Evolutionary conservation across 2,797 vertebrate species (phyloP).

Genomic region (Sardinella longiceps): DNA sequence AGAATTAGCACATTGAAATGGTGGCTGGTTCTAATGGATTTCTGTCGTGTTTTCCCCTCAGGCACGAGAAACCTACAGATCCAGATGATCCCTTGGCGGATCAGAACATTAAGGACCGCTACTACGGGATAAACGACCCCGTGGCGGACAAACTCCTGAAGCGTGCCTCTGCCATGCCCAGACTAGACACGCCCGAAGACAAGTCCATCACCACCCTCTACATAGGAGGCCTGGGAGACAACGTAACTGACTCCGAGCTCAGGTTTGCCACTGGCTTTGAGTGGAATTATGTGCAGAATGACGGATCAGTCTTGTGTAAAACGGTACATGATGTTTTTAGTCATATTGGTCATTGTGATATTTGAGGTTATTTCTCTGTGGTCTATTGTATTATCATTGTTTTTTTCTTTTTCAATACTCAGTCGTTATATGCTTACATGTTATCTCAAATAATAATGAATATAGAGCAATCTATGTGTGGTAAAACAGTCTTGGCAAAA

Average conservation of each 20-base stretch:
- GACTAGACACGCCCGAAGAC: slow-evolving; percentile 93
- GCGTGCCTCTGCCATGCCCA: slow-evolving; percentile 95
- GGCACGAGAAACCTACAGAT: slow-evolving; percentile 97
- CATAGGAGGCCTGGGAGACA: slow-evolving; percentile 94
- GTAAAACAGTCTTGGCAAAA: too few relatives aligned
- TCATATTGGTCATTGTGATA: not conserved
- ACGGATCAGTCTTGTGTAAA: too few relatives aligned
- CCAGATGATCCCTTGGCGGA: slow-evolving; percentile 97
- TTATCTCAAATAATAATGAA: too few relatives aligned
- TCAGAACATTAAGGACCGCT: slow-evolving; percentile 98
- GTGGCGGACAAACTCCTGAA: slow-evolving; percentile 97
- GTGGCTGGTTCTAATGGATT: not conserved
- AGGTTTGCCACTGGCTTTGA: slow-evolving; percentile 71
- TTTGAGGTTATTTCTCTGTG: too few relatives aligned
- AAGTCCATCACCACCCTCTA: slow-evolving; percentile 95
- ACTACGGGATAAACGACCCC: slow-evolving; percentile 96
- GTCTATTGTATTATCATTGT: too few relatives aligned
- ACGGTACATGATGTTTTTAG: not conserved
- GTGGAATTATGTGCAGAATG: not conserved
- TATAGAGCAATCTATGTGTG: too few relatives aligned
- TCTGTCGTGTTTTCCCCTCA: slow-evolving; percentile 51
- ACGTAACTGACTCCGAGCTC: slow-evolving; percentile 92
- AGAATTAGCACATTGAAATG: not conserved
- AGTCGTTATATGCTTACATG: not conserved
- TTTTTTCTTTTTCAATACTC: too few relatives aligned